These are phyloP conservation scores for Suillia variegata DNA, from an alignment of 2,888 invertebrate species.

Conservation along the genomic window DNA sequence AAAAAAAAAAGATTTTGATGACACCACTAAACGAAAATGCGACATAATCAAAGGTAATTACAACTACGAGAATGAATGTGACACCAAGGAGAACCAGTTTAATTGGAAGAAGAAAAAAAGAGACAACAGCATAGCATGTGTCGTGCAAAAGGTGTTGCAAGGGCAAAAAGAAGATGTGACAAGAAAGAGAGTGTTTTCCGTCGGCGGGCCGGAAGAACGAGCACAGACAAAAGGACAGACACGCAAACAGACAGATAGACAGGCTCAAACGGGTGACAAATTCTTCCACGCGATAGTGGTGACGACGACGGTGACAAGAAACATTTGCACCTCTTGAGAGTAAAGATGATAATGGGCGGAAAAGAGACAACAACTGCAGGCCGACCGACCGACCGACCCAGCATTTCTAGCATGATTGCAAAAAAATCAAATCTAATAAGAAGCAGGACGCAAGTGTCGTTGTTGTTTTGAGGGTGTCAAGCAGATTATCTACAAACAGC, in stretches of 20 bases:
- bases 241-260: no score
- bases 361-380: background rate
- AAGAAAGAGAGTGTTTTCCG: no score
- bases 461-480: slow-evolving; percentile 21
- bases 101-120: slow-evolving; percentile 15
- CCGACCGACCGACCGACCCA: slow-evolving; percentile 18
- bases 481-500: slow-evolving; percentile 28
- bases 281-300: slow-evolving; percentile 35
- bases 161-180: slow-evolving; percentile 17
- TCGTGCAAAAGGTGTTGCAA: slow-evolving; percentile 2
- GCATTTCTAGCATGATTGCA: no score
- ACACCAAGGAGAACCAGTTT: background rate
- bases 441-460: slow-evolving; percentile 3
- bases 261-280: slow-evolving; percentile 29
- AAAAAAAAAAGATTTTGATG: no score
- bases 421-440: slow-evolving; percentile 35
- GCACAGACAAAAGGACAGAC: background rate
- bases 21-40: background rate
- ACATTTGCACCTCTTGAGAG: slow-evolving; percentile 23
- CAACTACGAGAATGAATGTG: background rate
- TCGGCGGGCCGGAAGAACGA: background rate
- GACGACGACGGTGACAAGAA: slow-evolving; percentile 33
- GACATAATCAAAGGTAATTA: background rate
- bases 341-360: background rate
- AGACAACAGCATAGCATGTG: background rate